phyloP scores from a whole-genome alignment of 2,888 invertebrate genomes.

The Amphiduros pacificus region DNA sequence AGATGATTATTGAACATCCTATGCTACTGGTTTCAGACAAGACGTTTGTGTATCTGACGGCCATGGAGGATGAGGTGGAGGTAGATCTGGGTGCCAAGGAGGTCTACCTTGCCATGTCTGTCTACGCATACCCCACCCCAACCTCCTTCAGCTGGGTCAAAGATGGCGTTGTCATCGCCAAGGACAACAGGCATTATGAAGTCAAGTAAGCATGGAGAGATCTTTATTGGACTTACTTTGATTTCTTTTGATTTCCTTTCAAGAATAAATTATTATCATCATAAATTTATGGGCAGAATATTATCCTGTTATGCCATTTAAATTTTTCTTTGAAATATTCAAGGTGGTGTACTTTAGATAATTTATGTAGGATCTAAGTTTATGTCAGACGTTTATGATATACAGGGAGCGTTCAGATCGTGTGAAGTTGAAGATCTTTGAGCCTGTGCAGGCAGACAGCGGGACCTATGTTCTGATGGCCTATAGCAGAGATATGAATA shows the following conservation, averaged over 20 bases:
- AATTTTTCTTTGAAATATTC: no score
- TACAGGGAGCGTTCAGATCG: constrained; percentile 5
- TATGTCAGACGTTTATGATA: no score
- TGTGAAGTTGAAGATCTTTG: constrained; percentile 11
- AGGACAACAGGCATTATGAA: constrained; percentile 1
- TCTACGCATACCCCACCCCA: constrained; percentile 14
- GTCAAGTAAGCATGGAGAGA: constrained; percentile 17
- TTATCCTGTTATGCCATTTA: no score
- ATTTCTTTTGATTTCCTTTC: no score
- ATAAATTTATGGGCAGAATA: no score
- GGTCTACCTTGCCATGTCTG: constrained; percentile 1
- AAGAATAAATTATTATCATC: no score
- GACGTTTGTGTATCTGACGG: constrained; percentile 13
- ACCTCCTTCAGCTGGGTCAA: constrained; percentile 1
- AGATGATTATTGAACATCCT: neutral
- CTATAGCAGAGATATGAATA: constrained; percentile 12
- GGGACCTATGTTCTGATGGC: constrained; percentile 6
- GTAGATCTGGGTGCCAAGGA: neutral
- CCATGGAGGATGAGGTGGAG: neutral
- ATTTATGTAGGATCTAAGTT: no score
- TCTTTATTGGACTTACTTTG: no score
- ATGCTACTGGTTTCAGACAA: neutral
- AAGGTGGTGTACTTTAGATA: no score
- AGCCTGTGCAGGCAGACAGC: neutral
- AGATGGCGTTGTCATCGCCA: neutral